Base-by-base conservation (phyloP, 92 coral and sea anemone genomes). In the Paramuricea clavata region DNA sequence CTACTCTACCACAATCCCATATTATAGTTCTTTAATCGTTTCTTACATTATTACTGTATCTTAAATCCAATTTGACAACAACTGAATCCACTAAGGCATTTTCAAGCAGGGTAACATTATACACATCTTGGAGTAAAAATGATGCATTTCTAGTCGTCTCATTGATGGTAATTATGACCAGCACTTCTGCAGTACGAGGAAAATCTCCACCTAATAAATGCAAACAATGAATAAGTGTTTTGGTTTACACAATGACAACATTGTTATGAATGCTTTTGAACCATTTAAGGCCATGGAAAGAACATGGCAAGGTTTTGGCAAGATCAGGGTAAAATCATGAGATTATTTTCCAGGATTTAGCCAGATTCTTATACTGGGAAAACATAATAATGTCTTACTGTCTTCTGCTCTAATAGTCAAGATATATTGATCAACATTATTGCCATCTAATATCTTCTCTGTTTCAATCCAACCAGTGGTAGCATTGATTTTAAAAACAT, bases 341-440 rank as follows among this genome's bases (percentile, higher is more conserved):
- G 4, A 36, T 2, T 3, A 36, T 36, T 2, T 36, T 36, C 4
- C 42, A 36, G 42, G 42, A 36, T 36, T 36, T 36, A 36, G 42
- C 3, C 8, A 36, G 8, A 8, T 2, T 36, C 42, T 36, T 36
- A 39, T 4, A 10, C 44, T 57, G 3, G 22, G 12, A 26, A 57
- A 57, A 57, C 3, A 19, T 5, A 57, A 57, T 26, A 57, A 3
- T 30, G 12, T 31, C 82, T 76, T 54, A 76, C 82, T 90, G 70
- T 95, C 98, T 44, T 92, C 89, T 26, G 97, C 98, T 69, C 98
- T 86, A 11, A 94, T 80, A 7, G 94, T 89, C 43, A 95, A 28
- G 78, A 67, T 88, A 79, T 91, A 94, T 32, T 82, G 80, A 30
- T 87, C 90, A 50, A 88, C 89, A 54, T 65, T 27, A 79, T 94